These are phyloP conservation scores for Polyergus mexicanus DNA, from an alignment of 1,140 invertebrate genomes.

Conservation along the genomic window DNA sequence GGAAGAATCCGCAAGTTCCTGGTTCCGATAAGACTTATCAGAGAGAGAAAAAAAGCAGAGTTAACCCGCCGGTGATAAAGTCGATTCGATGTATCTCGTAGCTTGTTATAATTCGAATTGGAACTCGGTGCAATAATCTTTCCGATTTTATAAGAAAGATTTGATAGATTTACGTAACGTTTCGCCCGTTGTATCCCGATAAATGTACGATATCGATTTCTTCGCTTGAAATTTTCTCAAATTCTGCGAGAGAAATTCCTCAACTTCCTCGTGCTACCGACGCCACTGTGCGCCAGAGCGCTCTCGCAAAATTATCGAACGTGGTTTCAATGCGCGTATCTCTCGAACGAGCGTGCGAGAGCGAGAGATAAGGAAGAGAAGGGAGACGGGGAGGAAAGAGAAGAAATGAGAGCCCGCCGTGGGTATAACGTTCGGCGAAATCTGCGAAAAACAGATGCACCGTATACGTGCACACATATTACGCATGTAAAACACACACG, in stretches of 20 bases:
- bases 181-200: neutral
- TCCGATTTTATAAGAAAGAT: neutral
- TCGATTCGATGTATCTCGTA: neutral
- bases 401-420: conserved; percentile 20
- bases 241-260: neutral
- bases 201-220: neutral
- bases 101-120: neutral
- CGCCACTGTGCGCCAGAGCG: conserved; percentile 45
- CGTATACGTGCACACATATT: neutral
- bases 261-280: conserved; percentile 43
- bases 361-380: conserved; percentile 36
- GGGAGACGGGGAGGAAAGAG: neutral
- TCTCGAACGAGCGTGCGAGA: conserved; percentile 56
- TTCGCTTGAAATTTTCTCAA: neutral
- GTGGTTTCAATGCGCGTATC: conserved; percentile 58
- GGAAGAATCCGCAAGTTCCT: neutral
- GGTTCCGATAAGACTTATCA: conserved; percentile 9
- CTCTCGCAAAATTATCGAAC: conserved; percentile 66
- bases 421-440: conserved; percentile 53
- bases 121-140: too few relatives aligned
- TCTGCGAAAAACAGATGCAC: conserved; percentile 35
- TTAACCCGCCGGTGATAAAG: conserved; percentile 7
- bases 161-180: neutral
- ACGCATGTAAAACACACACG: neutral
- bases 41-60: neutral